These are phyloP conservation scores for Tetragonula clypearis DNA, from an alignment of 1,140 invertebrate species.

Conservation along the genomic window DNA sequence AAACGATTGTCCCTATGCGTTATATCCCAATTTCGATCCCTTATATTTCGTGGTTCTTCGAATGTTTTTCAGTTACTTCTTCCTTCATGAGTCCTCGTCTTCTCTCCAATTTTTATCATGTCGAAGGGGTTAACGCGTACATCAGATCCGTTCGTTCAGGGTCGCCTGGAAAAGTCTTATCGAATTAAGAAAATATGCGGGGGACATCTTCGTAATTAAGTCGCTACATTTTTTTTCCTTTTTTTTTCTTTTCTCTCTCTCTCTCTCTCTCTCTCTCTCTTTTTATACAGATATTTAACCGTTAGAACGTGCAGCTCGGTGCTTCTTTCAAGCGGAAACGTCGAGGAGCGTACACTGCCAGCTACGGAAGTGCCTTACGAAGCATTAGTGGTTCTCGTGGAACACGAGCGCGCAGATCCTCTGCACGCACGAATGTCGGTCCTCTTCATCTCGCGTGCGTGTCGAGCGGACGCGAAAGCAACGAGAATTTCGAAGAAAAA, in stretches of 20 bases:
- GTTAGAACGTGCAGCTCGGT: conserved; percentile 40
- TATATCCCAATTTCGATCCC: neutral
- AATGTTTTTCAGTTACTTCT: neutral
- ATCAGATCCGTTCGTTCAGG: conserved; percentile 24
- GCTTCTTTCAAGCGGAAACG: conserved; percentile 44
- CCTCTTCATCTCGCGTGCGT: conserved; percentile 26
- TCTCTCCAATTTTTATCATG: neutral
- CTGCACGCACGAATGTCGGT: neutral
- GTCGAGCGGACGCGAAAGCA: conserved; percentile 11
- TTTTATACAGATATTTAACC: conserved; percentile 60
- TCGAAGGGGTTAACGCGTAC: conserved; percentile 9
- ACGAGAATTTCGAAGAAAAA: conserved; percentile 20
- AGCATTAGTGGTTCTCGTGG: conserved; percentile 36
- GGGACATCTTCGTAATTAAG: conserved; percentile 64
- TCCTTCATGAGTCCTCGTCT: neutral
- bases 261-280: neutral
- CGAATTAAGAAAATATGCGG: conserved; percentile 67
- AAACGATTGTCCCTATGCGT: no score
- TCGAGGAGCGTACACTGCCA: conserved; percentile 38
- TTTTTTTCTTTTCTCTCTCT: conserved; percentile 29
- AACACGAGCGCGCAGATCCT: neutral
- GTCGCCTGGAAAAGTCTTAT: conserved; percentile 38
- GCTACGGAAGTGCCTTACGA: conserved; percentile 33
- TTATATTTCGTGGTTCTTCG: no score
- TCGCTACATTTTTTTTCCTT: conserved; percentile 35